A percentile compares a stretch with the other conserved stretches of the same genome.
These are phyloP conservation scores for Hyla sarda DNA, from an alignment of 2,113 vertebrate species.

Conservation along the genomic window DNA sequence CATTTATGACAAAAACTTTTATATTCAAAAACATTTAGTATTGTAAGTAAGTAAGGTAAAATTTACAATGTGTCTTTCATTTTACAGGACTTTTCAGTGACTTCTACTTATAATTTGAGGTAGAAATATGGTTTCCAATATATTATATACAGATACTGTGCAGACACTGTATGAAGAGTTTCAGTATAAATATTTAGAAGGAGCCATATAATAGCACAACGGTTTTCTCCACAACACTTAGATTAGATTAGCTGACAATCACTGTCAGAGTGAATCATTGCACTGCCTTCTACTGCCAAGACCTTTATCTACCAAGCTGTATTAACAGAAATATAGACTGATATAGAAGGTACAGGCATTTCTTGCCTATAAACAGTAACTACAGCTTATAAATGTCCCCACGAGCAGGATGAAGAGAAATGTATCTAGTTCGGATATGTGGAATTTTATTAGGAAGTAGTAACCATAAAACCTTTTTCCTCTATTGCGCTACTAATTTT, in stretches of 20 bases:
- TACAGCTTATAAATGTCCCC: constrained; percentile 1
- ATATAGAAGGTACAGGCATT: neutral
- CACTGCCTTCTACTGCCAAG: neutral
- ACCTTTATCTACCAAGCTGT: neutral
- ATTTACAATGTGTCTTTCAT: neutral
- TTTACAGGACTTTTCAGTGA: neutral
- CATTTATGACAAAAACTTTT: neutral
- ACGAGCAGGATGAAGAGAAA: neutral
- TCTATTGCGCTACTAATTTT: neutral
- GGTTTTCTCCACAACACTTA: neutral
- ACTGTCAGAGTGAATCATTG: constrained; percentile 9
- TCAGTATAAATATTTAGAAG: neutral
- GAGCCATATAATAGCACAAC: neutral
- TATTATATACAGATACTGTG: neutral
- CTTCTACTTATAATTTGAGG: neutral
- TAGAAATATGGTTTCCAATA: neutral
- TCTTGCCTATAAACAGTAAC: neutral
- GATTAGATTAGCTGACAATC: constrained; percentile 2
- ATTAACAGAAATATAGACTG: neutral
- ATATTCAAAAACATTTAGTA: no score
- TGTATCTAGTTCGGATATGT: neutral
- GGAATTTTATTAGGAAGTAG: neutral
- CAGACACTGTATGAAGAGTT: neutral
- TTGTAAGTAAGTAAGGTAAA: no score
- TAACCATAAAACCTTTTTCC: neutral